phyloP scores from a whole-genome alignment of 2,113 vertebrate genomes.

The Gopherus evgoodei region DNA sequence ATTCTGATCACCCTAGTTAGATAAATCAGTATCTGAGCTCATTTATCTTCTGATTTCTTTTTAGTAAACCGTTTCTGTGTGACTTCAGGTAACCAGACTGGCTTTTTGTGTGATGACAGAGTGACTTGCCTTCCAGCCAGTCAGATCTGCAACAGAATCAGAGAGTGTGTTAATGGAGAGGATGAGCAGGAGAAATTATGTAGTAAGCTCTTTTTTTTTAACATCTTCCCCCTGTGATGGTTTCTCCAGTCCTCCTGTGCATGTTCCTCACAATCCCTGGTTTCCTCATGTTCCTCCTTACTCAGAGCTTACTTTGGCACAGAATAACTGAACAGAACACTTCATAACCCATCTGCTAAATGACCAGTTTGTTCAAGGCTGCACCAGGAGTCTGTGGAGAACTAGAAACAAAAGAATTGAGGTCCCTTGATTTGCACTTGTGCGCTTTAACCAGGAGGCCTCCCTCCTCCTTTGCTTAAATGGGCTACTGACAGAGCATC shows the following conservation, averaged over 20 bases:
- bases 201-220: conserved; percentile 68
- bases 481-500: not conserved
- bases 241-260: not conserved
- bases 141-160: conserved; percentile 74
- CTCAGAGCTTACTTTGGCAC: rapidly evolving
- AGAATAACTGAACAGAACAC: not conserved
- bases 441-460: not conserved
- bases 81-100: conserved; percentile 76
- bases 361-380: not conserved
- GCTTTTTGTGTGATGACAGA: conserved; percentile 81
- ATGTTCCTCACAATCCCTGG: rapidly evolving
- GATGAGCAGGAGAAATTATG: conserved; percentile 81
- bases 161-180: conserved; percentile 74
- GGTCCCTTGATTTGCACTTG: not conserved
- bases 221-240: rapidly evolving
- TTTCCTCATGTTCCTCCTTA: rapidly evolving
- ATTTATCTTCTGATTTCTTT: not conserved
- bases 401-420: not conserved
- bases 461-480: not conserved
- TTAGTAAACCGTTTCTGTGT: conserved; percentile 76
- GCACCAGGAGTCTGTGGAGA: not conserved
- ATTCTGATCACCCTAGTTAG: not conserved
- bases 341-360: not conserved
- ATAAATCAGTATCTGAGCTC: not conserved
- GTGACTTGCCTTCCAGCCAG: conserved; percentile 79